phyloP scores from a whole-genome alignment of 2,888 invertebrate species.

The Troides aeacus region DNA sequence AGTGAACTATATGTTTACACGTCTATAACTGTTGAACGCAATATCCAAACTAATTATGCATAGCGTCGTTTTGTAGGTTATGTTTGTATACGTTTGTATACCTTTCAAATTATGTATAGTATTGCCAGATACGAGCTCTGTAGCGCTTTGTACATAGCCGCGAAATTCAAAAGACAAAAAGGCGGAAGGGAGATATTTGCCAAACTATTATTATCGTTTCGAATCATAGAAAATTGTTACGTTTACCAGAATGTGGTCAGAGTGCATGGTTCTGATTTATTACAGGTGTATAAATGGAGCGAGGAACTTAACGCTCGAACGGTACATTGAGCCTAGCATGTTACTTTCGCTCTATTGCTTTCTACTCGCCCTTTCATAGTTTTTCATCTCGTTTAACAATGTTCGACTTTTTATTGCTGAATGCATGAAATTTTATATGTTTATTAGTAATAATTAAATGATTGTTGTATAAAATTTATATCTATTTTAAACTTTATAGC shows the following conservation, averaged over 20 bases:
- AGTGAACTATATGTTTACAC: too few relatives aligned
- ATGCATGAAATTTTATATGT: not conserved
- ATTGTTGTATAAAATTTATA: not conserved
- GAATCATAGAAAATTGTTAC: not conserved
- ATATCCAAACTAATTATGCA: too few relatives aligned
- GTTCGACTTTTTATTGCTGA: not conserved
- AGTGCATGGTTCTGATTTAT: slow-evolving; percentile 9
- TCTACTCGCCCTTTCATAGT: slow-evolving; percentile 37
- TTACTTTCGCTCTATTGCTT: slow-evolving; percentile 61
- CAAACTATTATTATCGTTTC: too few relatives aligned
- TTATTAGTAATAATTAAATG: not conserved
- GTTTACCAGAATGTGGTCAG: not conserved
- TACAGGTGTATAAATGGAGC: slow-evolving; percentile 52
- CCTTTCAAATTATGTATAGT: too few relatives aligned
- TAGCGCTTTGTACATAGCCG: too few relatives aligned
- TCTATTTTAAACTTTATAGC: not conserved
- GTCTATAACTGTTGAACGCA: too few relatives aligned
- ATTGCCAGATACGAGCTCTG: too few relatives aligned
- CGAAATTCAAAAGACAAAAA: too few relatives aligned
- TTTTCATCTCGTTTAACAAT: slow-evolving; percentile 23
- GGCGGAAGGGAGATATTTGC: too few relatives aligned
- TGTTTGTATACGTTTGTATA: too few relatives aligned
- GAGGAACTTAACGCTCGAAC: slow-evolving; percentile 56
- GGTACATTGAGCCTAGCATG: slow-evolving; percentile 46
- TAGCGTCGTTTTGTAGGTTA: too few relatives aligned